Percentiles rank a stretch among this genome's conserved stretches.
These are phyloP conservation scores for Drosophila nigromelanica DNA, from an alignment of 1,140 invertebrate species.

Conservation along the genomic window DNA sequence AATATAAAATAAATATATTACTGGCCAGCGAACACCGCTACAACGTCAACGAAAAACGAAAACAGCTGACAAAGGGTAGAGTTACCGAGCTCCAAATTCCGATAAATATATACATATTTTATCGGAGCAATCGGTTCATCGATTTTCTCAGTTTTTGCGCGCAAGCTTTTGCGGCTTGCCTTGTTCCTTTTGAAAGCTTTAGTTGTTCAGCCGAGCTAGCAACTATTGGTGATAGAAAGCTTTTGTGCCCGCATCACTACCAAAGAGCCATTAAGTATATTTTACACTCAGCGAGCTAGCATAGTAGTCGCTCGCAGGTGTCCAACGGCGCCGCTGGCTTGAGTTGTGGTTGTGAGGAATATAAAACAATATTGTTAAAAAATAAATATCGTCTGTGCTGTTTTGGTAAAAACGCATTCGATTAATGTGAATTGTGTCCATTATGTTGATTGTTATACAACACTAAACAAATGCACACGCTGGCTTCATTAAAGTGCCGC, in stretches of 20 bases:
- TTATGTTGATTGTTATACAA: slow-evolving; percentile 43
- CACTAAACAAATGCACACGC: slow-evolving; percentile 46
- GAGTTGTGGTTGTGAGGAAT: neutral
- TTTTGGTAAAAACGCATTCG: slow-evolving; percentile 20
- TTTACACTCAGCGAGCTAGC: neutral
- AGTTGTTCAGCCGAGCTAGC: neutral
- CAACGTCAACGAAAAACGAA: slow-evolving; percentile 76
- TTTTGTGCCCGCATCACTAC: slow-evolving; percentile 9
- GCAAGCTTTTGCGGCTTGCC: neutral
- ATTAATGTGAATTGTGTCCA: slow-evolving; percentile 13
- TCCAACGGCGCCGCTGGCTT: slow-evolving; percentile 18
- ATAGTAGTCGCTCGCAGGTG: slow-evolving; percentile 27
- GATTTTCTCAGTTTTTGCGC: neutral
- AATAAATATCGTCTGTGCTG: slow-evolving; percentile 16
- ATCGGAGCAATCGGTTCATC: slow-evolving; percentile 11
- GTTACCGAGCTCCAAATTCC: neutral
- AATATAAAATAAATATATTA: slow-evolving; percentile 13
- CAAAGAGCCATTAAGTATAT: slow-evolving; percentile 9
- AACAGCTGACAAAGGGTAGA: slow-evolving; percentile 47
- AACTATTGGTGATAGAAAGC: slow-evolving; percentile 26
- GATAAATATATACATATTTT: neutral
- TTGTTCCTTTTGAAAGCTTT: slow-evolving; percentile 10
- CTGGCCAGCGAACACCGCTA: slow-evolving; percentile 25
- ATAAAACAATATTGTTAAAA: slow-evolving; percentile 28
- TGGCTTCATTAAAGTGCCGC: slow-evolving; percentile 24